Conservation (phyloP, 2,113 vertebrate genomes). For the Laterallus jamaicensis region DNA sequence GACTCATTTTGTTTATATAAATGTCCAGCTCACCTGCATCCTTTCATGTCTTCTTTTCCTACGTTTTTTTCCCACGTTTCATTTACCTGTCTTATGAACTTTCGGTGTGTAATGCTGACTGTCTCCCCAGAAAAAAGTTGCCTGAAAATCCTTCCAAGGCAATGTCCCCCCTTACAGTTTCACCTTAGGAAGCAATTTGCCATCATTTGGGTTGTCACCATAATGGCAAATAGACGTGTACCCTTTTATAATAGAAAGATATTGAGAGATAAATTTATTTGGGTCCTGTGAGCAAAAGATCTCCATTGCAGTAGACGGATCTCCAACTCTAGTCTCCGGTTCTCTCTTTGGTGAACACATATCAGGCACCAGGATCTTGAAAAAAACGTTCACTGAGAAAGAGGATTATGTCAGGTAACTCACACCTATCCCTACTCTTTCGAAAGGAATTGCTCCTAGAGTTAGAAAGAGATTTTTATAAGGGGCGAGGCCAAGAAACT, state of each 20-base stretch:
- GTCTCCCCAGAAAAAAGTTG: background rate
- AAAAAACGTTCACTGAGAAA: background rate
- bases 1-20: background rate
- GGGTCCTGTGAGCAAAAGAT: background rate
- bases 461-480: background rate
- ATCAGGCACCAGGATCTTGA: background rate
- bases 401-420: background rate
- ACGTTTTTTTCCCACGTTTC: background rate
- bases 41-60: background rate
- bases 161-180: background rate
- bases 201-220: background rate
- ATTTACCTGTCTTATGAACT: background rate
- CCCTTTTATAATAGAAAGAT: background rate
- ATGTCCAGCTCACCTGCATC: background rate
- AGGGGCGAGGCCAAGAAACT: rapidly evolving
- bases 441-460: background rate
- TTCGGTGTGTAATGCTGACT: background rate
- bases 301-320: background rate
- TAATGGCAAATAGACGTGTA: background rate
- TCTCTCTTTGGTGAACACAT: background rate
- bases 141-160: background rate
- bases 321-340: background rate
- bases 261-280: background rate
- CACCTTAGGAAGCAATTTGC: background rate
- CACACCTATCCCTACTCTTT: background rate